A percentile compares a stretch with the other conserved stretches of the same genome.
These are phyloP conservation scores for Tetragnatha versicolor DNA, from an alignment of 1,140 invertebrate genomes.

Conservation along the genomic window DNA sequence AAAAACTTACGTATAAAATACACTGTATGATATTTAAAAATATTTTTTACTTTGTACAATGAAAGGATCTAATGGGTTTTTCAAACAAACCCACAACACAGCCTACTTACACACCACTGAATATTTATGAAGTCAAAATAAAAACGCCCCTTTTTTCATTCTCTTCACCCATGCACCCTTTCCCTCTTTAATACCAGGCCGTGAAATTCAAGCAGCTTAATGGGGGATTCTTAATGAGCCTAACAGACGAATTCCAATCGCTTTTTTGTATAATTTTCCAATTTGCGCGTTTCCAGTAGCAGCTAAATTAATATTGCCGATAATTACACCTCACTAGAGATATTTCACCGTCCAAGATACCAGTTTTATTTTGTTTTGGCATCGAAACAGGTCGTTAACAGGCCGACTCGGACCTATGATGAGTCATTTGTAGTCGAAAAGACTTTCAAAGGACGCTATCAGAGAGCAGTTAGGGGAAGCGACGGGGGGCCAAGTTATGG, in stretches of 20 bases:
- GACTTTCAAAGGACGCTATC: conserved; percentile 37
- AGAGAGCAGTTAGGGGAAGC: conserved; percentile 20
- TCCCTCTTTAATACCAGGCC: conserved; percentile 11
- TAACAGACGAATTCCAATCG: conserved; percentile 16
- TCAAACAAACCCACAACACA: background rate
- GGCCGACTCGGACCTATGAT: conserved; percentile 5
- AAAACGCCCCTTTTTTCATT: background rate
- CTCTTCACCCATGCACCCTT: background rate
- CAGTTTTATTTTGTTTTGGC: conserved; percentile 42
- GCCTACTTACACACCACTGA: conserved; percentile 4
- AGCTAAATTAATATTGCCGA: conserved; percentile 54
- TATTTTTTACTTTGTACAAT: too few relatives aligned
- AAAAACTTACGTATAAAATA: too few relatives aligned
- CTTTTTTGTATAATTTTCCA: conserved; percentile 49
- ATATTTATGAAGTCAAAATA: conserved; percentile 35
- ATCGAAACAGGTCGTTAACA: conserved; percentile 29
- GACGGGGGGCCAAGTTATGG: conserved; percentile 32
- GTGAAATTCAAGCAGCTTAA: conserved; percentile 26
- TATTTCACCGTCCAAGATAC: conserved; percentile 33
- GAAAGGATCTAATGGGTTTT: background rate
- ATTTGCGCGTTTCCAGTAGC: conserved; percentile 42
- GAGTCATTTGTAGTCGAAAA: conserved; percentile 47
- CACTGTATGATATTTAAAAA: too few relatives aligned
- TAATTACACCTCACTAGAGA: conserved; percentile 50
- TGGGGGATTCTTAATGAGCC: conserved; percentile 43